Evolutionary conservation across 2,797 vertebrate species (phyloP), one percentile per base, ranked within the genome.

Genomic region (Hipposideros larvatus): DNA sequence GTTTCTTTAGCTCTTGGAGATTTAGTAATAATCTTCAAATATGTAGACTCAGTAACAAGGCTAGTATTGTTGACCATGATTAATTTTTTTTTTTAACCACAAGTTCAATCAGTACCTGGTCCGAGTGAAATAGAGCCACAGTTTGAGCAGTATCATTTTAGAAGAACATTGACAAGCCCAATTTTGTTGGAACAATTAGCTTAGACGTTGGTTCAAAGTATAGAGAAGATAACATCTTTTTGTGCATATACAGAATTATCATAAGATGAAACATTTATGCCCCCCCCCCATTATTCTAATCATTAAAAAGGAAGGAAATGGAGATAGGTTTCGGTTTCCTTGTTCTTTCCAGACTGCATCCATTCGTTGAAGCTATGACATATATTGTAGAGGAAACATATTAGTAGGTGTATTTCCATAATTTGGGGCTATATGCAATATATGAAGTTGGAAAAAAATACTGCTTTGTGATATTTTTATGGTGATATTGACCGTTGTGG

Each of bases 391-490:
- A 91, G 75, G 55, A 90, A 92, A 61, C 51, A 63, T 66, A 78
- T 71, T 57, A 95, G 28, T 83, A 46, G 15, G 21, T 13, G 41
- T 43, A 90, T 61, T 95, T 97, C 59, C 7, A 37, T 91, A 89
- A 95, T 94, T 89, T 93, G 7, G 51, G 26, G 22, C 79, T 87
- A 37, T 51, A n/a, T 77, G 22, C 41, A 68, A 61, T 88, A 92
- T 90, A 66, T 75, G 37, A 65, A 90, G 77, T 70, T 86, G 46
- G 57, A 87, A 95, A 96, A 94, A 95, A 63, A 53, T 73, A 88
- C 34, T 78, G 2, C 46, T 84, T 84, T 70, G 13, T 68, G 61
- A 53, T 91, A 68, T 93, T 86, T 82, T 43, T 26, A 18, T 37
- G 14, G 43, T 70, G 7, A 16, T 90, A 48, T 68, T 96, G 86